Base-by-base conservation (phyloP, 2,888 invertebrate genomes). In the Drosophila merina region DNA sequence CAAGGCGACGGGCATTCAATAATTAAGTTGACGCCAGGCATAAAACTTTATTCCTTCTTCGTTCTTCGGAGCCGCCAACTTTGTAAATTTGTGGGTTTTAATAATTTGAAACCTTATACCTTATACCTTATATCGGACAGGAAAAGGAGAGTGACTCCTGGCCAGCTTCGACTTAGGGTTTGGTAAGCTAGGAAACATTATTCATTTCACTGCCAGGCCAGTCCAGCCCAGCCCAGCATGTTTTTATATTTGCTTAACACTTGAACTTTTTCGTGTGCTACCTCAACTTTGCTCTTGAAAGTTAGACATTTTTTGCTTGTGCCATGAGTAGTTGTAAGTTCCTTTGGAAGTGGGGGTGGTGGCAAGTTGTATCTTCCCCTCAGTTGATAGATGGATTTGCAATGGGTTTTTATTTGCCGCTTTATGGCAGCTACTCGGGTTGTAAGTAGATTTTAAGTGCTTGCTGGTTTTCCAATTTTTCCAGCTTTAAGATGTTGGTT, bases 1-100 rank as follows among this genome's bases (percentile, higher is more conserved):
- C 25, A 57, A 20, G 49, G 59, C 48, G 62, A 44, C 52, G 70
- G 33, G 71, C 72, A 74, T 80, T 77, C 81, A 81, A 81, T 81
- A 81, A 81, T 86, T 81, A 86, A 81, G 76, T 86, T 86, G 78
- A 72, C 57, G 76, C 74, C 74, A 48, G 57, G 47, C 72, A 48
- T 45, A 70, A 77, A 81, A 81, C 72, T 84, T 81, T 80, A 74
- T 74, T 14, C 76, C 66, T 36, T 10, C 28, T 45, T 38, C 20
- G n/a, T 9, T 48, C 31, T 30, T 20, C 8, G 28, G 20, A 8
- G 12, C 9, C 25, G 0, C 40, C 40, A 49, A 60, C 60, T 74
- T 74, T 68, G 44, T 38, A 74, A 73, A 74, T 74, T 73, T 55
- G 38, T 51, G 44, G 55, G 33, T 56, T 62, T 48, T 52, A 50